These are phyloP conservation scores for Chrysotoxum bicinctum DNA, from an alignment of 2,888 invertebrate species.

Conservation along the genomic window DNA sequence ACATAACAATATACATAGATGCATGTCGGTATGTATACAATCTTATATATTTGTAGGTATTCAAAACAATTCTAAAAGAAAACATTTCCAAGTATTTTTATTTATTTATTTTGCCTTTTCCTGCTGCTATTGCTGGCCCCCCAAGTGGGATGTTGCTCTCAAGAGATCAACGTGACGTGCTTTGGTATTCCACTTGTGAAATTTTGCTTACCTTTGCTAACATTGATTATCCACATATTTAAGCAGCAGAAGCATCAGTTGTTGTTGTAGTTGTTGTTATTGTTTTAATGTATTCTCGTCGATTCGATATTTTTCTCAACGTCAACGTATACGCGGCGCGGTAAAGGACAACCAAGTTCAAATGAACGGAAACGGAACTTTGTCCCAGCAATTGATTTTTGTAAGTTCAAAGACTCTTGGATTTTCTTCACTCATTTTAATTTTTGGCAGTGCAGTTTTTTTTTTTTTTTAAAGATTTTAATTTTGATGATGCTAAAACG, in stretches of 20 bases:
- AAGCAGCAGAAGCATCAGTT: conserved; percentile 13
- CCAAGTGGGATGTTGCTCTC: conserved; percentile 27
- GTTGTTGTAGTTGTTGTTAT: background rate
- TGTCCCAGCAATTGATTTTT: conserved; percentile 32
- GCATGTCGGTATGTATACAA: background rate
- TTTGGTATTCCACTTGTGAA: conserved; percentile 21
- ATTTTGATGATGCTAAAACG: conserved; percentile 30
- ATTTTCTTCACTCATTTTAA: conserved; percentile 63
- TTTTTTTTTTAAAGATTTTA: conserved; percentile 16
- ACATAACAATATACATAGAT: background rate
- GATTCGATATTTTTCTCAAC: background rate
- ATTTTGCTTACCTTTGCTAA: conserved; percentile 57
- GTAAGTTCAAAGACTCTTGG: conserved; percentile 22
- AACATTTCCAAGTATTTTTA: conserved; percentile 33
- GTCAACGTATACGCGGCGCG: conserved; percentile 19
- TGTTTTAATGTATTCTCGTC: conserved; percentile 13
- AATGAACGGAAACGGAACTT: conserved; percentile 38
- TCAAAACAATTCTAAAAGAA: conserved; percentile 58
- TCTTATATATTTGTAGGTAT: background rate
- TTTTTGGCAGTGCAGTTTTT: conserved; percentile 66
- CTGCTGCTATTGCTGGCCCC: background rate
- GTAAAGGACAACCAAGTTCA: conserved; percentile 44
- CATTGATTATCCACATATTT: conserved; percentile 59
- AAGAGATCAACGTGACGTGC: conserved; percentile 27
- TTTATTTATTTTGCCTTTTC: conserved; percentile 22